Conservation (phyloP, 2,797 vertebrate species). For the Smutsia gigantea region DNA sequence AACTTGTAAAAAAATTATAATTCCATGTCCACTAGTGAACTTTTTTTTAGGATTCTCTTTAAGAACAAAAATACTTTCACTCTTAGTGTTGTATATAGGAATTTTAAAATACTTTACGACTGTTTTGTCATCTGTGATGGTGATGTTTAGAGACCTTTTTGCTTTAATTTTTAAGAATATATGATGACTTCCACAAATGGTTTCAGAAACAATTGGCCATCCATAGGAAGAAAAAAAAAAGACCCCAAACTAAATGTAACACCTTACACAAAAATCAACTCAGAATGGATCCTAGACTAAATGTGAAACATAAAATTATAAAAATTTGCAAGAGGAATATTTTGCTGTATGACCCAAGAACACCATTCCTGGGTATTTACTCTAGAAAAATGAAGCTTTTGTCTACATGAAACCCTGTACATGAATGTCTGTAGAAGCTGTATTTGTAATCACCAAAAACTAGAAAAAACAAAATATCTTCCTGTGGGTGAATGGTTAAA, state of each 20-base stretch:
- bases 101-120: not conserved
- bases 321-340: not conserved
- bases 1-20: not conserved
- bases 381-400: not conserved
- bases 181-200: not conserved
- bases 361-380: not conserved
- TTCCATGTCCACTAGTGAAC: not conserved
- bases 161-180: not conserved
- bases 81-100: not conserved
- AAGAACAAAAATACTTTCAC: conserved; percentile 36
- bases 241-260: not conserved
- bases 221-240: not conserved
- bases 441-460: not conserved
- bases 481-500: not conserved
- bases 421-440: not conserved
- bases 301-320: not conserved
- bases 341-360: not conserved
- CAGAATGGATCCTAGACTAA: not conserved
- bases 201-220: not conserved
- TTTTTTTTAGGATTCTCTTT: not conserved
- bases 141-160: not conserved
- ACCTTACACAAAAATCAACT: not conserved
- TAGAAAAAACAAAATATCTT: not conserved
- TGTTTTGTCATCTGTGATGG: not conserved
- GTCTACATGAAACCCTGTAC: not conserved